Base-by-base conservation (phyloP, 2,797 vertebrate species). In the Eulemur mongoz region DNA sequence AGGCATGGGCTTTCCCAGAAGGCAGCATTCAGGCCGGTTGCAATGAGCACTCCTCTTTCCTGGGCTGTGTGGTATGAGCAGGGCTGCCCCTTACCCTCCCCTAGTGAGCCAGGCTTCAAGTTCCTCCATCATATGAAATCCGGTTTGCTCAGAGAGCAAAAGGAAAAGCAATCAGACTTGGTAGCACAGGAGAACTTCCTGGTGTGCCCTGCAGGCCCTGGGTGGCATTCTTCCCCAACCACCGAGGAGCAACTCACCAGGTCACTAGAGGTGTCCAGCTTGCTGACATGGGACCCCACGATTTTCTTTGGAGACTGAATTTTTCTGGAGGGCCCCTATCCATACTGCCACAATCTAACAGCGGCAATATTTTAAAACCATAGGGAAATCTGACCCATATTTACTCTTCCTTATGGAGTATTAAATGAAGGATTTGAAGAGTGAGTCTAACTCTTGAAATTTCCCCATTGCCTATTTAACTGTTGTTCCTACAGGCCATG, bases 181-280 rank as follows among this genome's bases (percentile, higher is more conserved):
- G 59, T 3, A 7, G 25, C 50, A 54, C 0, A 27, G 40, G 7
- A 61, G 2, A 81, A 23, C 18, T 25, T 73, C 23, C 38, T 3
- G 2, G 7, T 0, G 7, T 10, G 35, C 7, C 4, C 13, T 32
- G 63, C 10, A 8, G 35, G 2, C 5, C 45, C 7, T 5, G 3
- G 10, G 40, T 14, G 35, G 50, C 22, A 3, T 32, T 40, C 54
- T 14, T 65, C 30, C 15, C 70, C 30, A 45, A 4, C 10, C 76
- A 27, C 40, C 1, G 35, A 18, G 20, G 43, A 35, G 52, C 0
- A 0, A 59, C 65, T 70, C 22, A 22, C 0, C 52, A 70, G 43
- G 54, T 72, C 54, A 7, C 52, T 0, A 22, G 69, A 80, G 72
- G 50, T 6, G 11, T 45, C 67, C 22, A 30, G 59, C 20, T 20